These are phyloP conservation scores for Stegodyphus dumicola DNA, from an alignment of 1,140 invertebrate genomes.

Conservation along the genomic window DNA sequence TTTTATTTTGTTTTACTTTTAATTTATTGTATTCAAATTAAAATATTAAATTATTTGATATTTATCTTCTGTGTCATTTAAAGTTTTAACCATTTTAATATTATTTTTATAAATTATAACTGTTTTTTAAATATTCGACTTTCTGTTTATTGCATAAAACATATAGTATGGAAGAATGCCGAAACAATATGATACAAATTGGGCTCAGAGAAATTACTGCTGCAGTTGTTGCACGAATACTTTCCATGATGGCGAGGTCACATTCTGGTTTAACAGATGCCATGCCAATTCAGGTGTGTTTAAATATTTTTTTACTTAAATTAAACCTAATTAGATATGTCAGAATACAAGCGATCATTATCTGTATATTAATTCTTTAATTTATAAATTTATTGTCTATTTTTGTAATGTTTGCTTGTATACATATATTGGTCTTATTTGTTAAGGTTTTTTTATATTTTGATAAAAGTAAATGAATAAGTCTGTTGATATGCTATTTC, in stretches of 20 bases:
- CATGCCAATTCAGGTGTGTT: constrained; percentile 63
- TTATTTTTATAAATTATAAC: too few species aligned
- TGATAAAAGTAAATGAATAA: too few species aligned
- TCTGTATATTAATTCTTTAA: too few species aligned
- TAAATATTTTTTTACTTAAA: not conserved
- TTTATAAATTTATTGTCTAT: too few species aligned
- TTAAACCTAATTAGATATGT: too few species aligned
- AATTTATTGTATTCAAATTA: not conserved
- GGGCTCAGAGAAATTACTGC: constrained; percentile 79
- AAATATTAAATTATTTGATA: not conserved
- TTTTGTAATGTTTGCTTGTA: too few species aligned
- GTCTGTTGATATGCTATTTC: too few species aligned
- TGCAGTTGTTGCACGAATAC: constrained; percentile 82
- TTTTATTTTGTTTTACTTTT: constrained; percentile 5
- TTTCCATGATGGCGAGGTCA: constrained; percentile 87
- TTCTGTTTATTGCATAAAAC: constrained; percentile 16
- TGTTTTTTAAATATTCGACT: not conserved
- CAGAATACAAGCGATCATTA: too few species aligned
- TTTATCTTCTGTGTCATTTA: not conserved
- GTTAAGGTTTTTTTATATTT: too few species aligned
- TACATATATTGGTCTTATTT: too few species aligned
- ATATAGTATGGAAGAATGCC: constrained; percentile 86
- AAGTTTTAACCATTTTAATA: too few species aligned
- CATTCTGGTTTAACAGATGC: constrained; percentile 78
- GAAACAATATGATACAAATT: constrained; percentile 82